Percentiles rank a stretch among this genome's conserved stretches.
Conservation (phyloP, 2,113 vertebrate species). For the Tachycineta bicolor region DNA sequence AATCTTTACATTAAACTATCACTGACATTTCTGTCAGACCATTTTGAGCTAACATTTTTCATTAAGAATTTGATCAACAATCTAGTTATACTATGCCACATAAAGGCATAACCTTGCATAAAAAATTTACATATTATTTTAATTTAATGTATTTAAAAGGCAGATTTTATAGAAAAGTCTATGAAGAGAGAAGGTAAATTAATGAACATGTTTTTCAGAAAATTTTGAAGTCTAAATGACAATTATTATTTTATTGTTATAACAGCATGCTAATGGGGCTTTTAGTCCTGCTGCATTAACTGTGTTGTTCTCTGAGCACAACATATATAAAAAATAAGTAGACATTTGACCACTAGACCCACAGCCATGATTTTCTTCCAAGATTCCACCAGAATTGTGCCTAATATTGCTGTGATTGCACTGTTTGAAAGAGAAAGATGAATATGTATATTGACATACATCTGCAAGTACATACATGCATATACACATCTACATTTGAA, state of each 20-base stretch:
- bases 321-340: background rate
- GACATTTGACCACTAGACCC: background rate
- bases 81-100: background rate
- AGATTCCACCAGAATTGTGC: background rate
- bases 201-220: background rate
- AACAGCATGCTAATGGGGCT: background rate
- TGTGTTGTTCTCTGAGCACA: background rate
- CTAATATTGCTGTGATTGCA: background rate
- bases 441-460: background rate
- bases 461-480: background rate
- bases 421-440: background rate
- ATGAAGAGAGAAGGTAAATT: background rate
- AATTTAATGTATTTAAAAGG: background rate
- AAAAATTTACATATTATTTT: background rate
- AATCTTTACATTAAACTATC: background rate
- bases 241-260: background rate
- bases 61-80: background rate
- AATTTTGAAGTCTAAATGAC: background rate
- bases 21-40: background rate
- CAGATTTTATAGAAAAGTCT: background rate
- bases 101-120: background rate
- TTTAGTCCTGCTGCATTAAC: background rate
- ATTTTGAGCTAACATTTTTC: background rate
- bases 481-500: background rate
- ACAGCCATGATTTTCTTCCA: background rate